phyloP scores from a whole-genome alignment of 2,888 invertebrate species.

The Oscheius onirici region DNA sequence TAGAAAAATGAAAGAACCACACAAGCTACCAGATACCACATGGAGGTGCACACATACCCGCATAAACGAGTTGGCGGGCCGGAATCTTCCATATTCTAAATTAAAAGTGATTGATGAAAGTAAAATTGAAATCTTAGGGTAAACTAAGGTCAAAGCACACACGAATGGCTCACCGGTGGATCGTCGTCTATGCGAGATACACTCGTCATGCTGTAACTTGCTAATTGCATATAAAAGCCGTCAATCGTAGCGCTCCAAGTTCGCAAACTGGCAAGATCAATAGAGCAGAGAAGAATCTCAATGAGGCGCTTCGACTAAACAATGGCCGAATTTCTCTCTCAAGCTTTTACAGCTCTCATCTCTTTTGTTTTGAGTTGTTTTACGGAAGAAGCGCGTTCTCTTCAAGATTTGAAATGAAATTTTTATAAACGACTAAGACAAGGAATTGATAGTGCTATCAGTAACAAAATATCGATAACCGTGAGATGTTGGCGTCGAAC shows the following conservation, averaged over 20 bases:
- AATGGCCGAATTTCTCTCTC: conserved; percentile 13
- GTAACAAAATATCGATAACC: conserved; percentile 17
- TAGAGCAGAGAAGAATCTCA: conserved; percentile 30
- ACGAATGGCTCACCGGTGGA: conserved; percentile 16
- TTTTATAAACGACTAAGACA: not conserved
- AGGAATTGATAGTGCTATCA: not conserved
- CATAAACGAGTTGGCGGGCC: conserved; percentile 17
- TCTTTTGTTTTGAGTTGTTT: too few relatives aligned
- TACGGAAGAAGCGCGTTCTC: too few relatives aligned
- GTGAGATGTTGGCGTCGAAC: not conserved
- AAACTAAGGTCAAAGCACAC: conserved; percentile 2
- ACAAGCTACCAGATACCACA: conserved; percentile 15
- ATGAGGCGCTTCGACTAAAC: conserved; percentile 31
- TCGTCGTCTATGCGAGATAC: conserved; percentile 21
- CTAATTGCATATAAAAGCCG: conserved; percentile 30
- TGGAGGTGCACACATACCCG: conserved; percentile 1
- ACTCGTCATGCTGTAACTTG: conserved; percentile 27
- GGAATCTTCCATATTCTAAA: conserved; percentile 19
- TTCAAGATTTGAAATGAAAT: too few relatives aligned
- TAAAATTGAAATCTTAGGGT: not conserved
- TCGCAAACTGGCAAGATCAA: conserved; percentile 29
- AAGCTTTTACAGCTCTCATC: too few relatives aligned
- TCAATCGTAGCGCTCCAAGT: conserved; percentile 26
- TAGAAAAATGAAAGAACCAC: conserved; percentile 8
- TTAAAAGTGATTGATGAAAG: not conserved